Conservation (phyloP, 2,888 invertebrate genomes). For the Nasonia oneida region DNA sequence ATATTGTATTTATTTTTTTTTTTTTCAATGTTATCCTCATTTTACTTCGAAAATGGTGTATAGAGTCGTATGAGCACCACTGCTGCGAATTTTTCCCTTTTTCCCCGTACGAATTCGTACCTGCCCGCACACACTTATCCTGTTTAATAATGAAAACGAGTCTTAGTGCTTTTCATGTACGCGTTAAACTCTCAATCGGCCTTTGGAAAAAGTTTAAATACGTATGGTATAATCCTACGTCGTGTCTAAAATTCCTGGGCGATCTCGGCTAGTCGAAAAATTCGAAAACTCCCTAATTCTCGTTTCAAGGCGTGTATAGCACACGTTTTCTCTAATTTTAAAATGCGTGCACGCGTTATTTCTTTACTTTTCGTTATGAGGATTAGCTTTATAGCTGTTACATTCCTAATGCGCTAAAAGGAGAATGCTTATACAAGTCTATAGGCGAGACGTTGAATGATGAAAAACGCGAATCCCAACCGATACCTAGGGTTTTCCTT, state of each 20-base stretch:
- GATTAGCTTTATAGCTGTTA: slow-evolving; percentile 44
- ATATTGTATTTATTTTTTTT: not conserved
- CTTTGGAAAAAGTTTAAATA: slow-evolving; percentile 36
- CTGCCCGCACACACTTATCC: not conserved
- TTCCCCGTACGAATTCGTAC: not conserved
- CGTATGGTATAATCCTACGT: not conserved
- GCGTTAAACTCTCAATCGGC: slow-evolving; percentile 21
- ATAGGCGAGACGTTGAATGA: slow-evolving; percentile 56
- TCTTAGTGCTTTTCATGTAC: not conserved
- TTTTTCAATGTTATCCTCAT: not conserved
- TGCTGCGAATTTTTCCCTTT: not conserved
- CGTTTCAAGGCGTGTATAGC: slow-evolving; percentile 27
- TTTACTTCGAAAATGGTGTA: slow-evolving; percentile 29
- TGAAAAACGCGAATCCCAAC: slow-evolving; percentile 64
- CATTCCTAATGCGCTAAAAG: slow-evolving; percentile 48
- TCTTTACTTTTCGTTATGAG: not conserved
- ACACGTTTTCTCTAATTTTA: slow-evolving; percentile 22
- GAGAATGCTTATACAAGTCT: slow-evolving; percentile 55
- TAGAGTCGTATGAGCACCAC: too few relatives aligned
- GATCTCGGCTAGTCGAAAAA: slow-evolving; percentile 46
- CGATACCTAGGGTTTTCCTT: slow-evolving; percentile 65
- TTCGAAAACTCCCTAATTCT: slow-evolving; percentile 52
- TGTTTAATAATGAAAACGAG: slow-evolving; percentile 12
- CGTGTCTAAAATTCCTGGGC: slow-evolving; percentile 34
- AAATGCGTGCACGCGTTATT: not conserved